Base-by-base conservation (phyloP, 2,797 vertebrate genomes). In the Neosilurus hyrtlii region DNA sequence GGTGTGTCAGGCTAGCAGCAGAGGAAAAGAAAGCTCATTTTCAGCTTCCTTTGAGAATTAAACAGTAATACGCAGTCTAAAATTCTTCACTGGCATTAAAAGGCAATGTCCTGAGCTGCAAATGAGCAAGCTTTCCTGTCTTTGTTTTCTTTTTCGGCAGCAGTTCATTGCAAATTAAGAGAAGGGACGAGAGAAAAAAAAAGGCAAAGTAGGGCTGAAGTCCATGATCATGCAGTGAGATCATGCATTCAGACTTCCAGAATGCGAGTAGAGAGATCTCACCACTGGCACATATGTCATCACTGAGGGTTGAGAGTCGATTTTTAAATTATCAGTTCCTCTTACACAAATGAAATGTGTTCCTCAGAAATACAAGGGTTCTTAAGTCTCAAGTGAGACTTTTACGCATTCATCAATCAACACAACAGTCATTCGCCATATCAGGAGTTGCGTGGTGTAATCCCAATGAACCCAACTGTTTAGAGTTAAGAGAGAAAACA, bases 91-190 rank as follows among this genome's bases (percentile, higher is more conserved):
- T 20, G n/a, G 30, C n/a, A 49, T 52, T 24, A 83, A 71, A 65
- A 57, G 57, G 2, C 51, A 62, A 35, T 52, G 61, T 80, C 70
- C 61, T n/a, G n/a, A 68, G 61, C 11, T 72, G 49, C 12, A 15
- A 30, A 62, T 66, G 61, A 67, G 49, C 49, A 65, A 30, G 37
- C 9, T 57, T 56, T n/a, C 11, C 26, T 52, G 71, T 66, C 51
- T 49, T 68, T 2, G 22, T 68, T 57, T 67, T 37, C 12, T 80
- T 14, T 14, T 80, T 35, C 63, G 4, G 37, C 35, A 76, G 20
- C 24, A 22, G 43, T 59, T 81, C 26, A 59, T 78, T 86, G 68
- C 67, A 84, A 82, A 73, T 83, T 52, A 77, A 72, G 35, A 57
- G 54, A 59, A 51, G 30, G 22, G 51, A 81, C 37, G 61, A 71